Evolutionary conservation across 2,888 invertebrate species (phyloP).

Genomic region (Entomobrya multifasciata): DNA sequence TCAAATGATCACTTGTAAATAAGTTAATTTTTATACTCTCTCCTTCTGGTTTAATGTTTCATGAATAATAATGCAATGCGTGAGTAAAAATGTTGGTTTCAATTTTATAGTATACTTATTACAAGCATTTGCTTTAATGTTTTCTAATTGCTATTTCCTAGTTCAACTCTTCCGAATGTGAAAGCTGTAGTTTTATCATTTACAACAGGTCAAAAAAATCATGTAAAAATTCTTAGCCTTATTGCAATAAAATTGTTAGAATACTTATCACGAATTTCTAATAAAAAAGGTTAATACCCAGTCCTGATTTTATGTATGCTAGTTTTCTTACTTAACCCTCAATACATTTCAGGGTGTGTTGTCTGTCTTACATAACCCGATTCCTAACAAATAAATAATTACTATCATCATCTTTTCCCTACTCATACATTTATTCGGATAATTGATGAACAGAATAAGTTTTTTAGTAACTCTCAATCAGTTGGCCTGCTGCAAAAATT

Average conservation of each 20-base stretch:
- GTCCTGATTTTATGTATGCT: neutral
- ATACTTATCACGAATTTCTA: neutral
- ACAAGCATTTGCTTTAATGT: too few relatives aligned
- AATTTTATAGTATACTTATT: too few relatives aligned
- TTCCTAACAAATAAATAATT: neutral
- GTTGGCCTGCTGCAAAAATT: neutral
- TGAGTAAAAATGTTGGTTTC: too few relatives aligned
- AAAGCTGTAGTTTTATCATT: too few relatives aligned
- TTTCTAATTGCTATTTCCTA: too few relatives aligned
- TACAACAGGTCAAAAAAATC: too few relatives aligned
- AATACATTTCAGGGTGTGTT: conserved; percentile 25
- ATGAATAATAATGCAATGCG: too few relatives aligned
- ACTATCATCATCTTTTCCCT: neutral
- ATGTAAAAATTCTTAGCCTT: too few relatives aligned
- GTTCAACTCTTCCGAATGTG: too few relatives aligned
- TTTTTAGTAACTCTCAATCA: neutral
- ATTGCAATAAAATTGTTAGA: neutral
- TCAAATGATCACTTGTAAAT: neutral
- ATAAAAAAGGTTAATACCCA: conserved; percentile 19
- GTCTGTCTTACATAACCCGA: conserved; percentile 22
- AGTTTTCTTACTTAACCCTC: conserved; percentile 42
- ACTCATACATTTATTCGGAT: conserved; percentile 10
- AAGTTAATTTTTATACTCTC: too few relatives aligned
- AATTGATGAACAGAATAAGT: neutral
- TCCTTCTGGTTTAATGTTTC: too few relatives aligned